Evolutionary conservation across 1,140 invertebrate species (phyloP).

Genomic region (Papilio aristodemus): DNA sequence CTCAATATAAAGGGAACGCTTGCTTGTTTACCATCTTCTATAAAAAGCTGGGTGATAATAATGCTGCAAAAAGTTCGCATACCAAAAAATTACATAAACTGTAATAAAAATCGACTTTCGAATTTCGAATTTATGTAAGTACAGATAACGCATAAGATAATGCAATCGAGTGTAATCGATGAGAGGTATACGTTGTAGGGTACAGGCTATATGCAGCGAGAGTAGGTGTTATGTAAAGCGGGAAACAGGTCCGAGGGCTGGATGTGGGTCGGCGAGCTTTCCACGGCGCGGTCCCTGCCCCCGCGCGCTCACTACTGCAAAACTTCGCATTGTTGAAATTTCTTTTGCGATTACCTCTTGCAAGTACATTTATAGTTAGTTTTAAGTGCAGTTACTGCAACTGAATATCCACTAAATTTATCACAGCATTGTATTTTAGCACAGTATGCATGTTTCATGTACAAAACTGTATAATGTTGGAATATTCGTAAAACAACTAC

Average conservation of each 20-base stretch:
- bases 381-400: background rate
- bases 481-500: background rate
- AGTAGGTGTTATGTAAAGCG: slow-evolving; percentile 60
- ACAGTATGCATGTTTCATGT: too few species aligned
- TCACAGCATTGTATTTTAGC: too few species aligned
- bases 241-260: slow-evolving; percentile 50
- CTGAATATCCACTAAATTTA: too few species aligned
- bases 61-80: background rate
- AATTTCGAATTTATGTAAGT: slow-evolving; percentile 18
- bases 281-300: slow-evolving; percentile 35
- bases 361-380: background rate
- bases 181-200: slow-evolving; percentile 33
- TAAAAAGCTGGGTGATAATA: too few species aligned
- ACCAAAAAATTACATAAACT: slow-evolving; percentile 3
- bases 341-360: background rate
- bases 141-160: slow-evolving; percentile 11
- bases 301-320: background rate
- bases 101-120: slow-evolving; percentile 25
- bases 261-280: slow-evolving; percentile 60
- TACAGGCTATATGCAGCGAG: slow-evolving; percentile 43
- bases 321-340: slow-evolving; percentile 8
- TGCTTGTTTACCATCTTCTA: too few species aligned
- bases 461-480: background rate
- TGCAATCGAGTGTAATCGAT: slow-evolving; percentile 21
- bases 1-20: too few species aligned